These are phyloP conservation scores for Chelon labrosus DNA, from an alignment of 2,797 vertebrate genomes.

Conservation along the genomic window DNA sequence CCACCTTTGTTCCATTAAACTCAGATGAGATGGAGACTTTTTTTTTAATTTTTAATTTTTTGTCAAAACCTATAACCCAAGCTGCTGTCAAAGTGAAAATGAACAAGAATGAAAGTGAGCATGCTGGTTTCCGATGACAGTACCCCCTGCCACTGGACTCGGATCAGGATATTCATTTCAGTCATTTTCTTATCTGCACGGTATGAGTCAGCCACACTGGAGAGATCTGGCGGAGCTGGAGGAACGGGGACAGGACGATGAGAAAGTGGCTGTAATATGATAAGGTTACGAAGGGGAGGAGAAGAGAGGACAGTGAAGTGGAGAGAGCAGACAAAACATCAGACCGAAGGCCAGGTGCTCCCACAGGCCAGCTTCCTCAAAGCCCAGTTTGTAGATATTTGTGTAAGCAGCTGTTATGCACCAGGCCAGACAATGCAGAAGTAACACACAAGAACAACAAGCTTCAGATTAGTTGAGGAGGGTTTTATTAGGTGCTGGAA, in stretches of 20 bases:
- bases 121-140: constrained; percentile 51
- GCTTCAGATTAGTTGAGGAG: background rate
- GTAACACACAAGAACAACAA: background rate
- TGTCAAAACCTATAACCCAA: constrained; percentile 33
- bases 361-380: background rate
- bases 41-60: no score
- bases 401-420: background rate
- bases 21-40: constrained; percentile 29
- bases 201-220: constrained; percentile 42
- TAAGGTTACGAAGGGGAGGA: constrained; percentile 18
- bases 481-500: constrained; percentile 10
- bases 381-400: constrained; percentile 1
- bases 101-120: background rate
- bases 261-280: constrained; percentile 48
- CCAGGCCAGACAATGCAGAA: background rate
- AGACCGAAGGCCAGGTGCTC: constrained; percentile 14
- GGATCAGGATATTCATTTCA: constrained; percentile 67
- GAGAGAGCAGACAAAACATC: constrained; percentile 21
- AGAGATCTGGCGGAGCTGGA: constrained; percentile 29
- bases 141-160: constrained; percentile 27
- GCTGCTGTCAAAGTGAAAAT: constrained; percentile 39
- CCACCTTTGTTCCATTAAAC: constrained; percentile 49
- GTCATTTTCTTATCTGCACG: constrained; percentile 50
- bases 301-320: constrained; percentile 22
- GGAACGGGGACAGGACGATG: constrained; percentile 29